A percentile compares a stretch with the other conserved stretches of the same genome.
Evolutionary conservation across 2,888 invertebrate genomes (phyloP).

Genomic region (Drosophila atripex): DNA sequence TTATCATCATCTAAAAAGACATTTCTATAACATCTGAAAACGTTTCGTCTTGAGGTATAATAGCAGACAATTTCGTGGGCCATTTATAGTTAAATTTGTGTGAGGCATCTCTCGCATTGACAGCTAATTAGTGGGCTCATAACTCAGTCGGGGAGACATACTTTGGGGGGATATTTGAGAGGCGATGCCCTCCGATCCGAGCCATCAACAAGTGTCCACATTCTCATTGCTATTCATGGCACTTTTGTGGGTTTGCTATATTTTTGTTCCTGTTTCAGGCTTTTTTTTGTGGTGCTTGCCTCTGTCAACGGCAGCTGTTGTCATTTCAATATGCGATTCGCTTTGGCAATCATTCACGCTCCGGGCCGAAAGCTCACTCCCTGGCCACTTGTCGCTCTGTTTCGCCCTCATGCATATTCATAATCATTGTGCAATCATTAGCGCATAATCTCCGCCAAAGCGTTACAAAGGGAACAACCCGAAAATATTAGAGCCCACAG

Average conservation of each 20-base stretch:
- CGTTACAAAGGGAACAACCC: slow-evolving; percentile 59
- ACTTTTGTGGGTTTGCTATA: slow-evolving; percentile 24
- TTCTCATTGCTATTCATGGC: slow-evolving; percentile 62
- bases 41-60: slow-evolving; percentile 3
- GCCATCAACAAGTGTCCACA: slow-evolving; percentile 71
- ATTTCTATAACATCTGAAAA: neutral
- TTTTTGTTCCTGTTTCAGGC: slow-evolving; percentile 19
- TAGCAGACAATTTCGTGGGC: slow-evolving; percentile 67
- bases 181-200: slow-evolving; percentile 21
- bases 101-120: slow-evolving; percentile 76
- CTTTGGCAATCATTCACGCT: slow-evolving; percentile 77
- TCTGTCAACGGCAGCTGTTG: slow-evolving; percentile 80
- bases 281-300: slow-evolving; percentile 40
- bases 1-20: neutral
- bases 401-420: slow-evolving; percentile 72
- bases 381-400: slow-evolving; percentile 56
- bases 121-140: slow-evolving; percentile 81
- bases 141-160: slow-evolving; percentile 63
- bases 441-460: slow-evolving; percentile 73
- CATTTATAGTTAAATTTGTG: slow-evolving; percentile 74
- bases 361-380: slow-evolving; percentile 46
- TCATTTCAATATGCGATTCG: slow-evolving; percentile 79
- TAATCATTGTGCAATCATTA: slow-evolving; percentile 83
- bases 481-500: slow-evolving; percentile 13
- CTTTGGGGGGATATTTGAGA: slow-evolving; percentile 10